A percentile compares a stretch with the other conserved stretches of the same genome.
These are phyloP conservation scores for Nebria ingens DNA, from an alignment of 1,140 invertebrate species.

Conservation along the genomic window DNA sequence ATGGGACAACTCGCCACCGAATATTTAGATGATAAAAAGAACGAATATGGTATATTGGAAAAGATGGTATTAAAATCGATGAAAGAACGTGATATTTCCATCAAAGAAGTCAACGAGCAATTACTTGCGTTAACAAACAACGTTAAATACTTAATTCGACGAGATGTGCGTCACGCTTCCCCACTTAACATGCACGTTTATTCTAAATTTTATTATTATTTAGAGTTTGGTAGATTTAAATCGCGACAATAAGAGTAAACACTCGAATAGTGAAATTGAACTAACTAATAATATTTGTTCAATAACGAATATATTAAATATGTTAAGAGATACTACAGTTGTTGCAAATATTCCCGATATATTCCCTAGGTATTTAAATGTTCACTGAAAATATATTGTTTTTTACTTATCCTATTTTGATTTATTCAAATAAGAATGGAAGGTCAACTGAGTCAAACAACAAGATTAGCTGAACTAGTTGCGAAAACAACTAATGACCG, in stretches of 20 bases:
- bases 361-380: constrained; percentile 32
- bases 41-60: constrained; percentile 44
- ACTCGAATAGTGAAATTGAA: constrained; percentile 39
- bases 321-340: constrained; percentile 37
- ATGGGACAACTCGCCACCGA: constrained; percentile 51
- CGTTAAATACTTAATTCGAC: constrained; percentile 43
- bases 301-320: constrained; percentile 41
- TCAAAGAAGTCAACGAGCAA: constrained; percentile 39
- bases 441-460: constrained; percentile 42
- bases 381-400: background rate
- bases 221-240: constrained; percentile 37
- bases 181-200: too few relatives aligned
- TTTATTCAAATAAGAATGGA: constrained; percentile 37
- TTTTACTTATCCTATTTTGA: constrained; percentile 7
- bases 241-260: constrained; percentile 29
- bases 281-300: constrained; percentile 32
- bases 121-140: constrained; percentile 44
- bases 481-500: constrained; percentile 37
- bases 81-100: constrained; percentile 43
- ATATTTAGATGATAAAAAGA: constrained; percentile 46
- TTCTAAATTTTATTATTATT: too few relatives aligned
- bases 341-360: constrained; percentile 37
- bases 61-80: constrained; percentile 46
- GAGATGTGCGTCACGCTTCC: constrained; percentile 46
- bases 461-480: constrained; percentile 39